phyloP scores from a whole-genome alignment of 2,113 vertebrate species.

The Phoxinus phoxinus region DNA sequence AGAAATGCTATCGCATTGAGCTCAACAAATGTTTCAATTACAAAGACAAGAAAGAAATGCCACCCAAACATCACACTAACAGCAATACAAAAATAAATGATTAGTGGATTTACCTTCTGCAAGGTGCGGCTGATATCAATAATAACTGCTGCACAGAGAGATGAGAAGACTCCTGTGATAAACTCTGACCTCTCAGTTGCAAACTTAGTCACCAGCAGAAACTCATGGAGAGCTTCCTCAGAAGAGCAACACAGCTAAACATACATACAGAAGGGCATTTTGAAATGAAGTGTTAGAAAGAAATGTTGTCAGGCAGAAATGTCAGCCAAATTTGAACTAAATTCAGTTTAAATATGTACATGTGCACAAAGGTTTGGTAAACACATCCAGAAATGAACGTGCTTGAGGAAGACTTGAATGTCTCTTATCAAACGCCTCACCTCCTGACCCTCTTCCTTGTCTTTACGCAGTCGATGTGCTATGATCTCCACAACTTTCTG shows the following conservation, averaged over 20 bases:
- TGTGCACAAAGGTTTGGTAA: background rate
- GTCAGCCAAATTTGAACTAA: background rate
- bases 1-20: background rate
- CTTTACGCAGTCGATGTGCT: slow-evolving; percentile 74
- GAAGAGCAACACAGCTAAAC: slow-evolving; percentile 81
- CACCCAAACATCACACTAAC: background rate
- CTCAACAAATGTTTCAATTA: background rate
- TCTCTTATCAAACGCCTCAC: slow-evolving; percentile 67
- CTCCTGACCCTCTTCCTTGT: slow-evolving; percentile 81
- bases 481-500: slow-evolving; percentile 87
- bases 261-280: slow-evolving; percentile 29
- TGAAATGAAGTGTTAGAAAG: background rate
- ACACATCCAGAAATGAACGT: background rate
- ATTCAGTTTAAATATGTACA: background rate
- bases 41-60: background rate
- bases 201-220: slow-evolving; percentile 79
- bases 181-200: slow-evolving; percentile 63
- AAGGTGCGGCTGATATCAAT: slow-evolving; percentile 83
- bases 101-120: slow-evolving; percentile 79
- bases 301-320: background rate
- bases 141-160: slow-evolving; percentile 82
- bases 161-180: slow-evolving; percentile 81
- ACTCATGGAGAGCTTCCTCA: slow-evolving; percentile 78
- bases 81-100: background rate
- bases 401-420: background rate